Evolutionary conservation across 2,888 invertebrate species (phyloP).

Genomic region (Lycia hirtaria): DNA sequence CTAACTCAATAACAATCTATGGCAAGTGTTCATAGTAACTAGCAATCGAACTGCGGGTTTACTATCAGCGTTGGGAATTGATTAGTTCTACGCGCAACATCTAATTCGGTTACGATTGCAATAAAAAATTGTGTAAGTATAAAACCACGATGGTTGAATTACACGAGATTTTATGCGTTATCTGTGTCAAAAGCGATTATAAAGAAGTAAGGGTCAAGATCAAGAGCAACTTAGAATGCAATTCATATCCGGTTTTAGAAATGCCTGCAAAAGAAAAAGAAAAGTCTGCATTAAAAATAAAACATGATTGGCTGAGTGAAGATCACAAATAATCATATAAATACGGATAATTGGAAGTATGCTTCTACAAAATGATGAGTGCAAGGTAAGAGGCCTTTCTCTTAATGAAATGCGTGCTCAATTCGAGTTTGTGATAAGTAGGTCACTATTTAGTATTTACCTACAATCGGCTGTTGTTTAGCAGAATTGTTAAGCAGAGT

Average conservation of each 20-base stretch:
- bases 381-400: conserved; percentile 18
- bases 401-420: background rate
- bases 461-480: background rate
- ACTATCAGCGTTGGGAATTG: conserved; percentile 60
- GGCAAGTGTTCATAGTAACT: conserved; percentile 48
- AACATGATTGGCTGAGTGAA: background rate
- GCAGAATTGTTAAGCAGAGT: no score
- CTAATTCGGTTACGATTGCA: conserved; percentile 68
- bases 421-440: conserved; percentile 17
- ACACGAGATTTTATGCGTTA: conserved; percentile 20
- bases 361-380: background rate
- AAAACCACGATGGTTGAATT: conserved; percentile 49
- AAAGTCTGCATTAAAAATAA: background rate
- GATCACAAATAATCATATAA: background rate
- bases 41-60: conserved; percentile 36
- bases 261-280: no score
- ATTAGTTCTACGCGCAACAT: conserved; percentile 72
- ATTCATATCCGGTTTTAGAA: conserved; percentile 22
- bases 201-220: conserved; percentile 6
- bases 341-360: background rate
- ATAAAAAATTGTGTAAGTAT: conserved; percentile 62
- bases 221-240: conserved; percentile 15
- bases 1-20: conserved; percentile 39
- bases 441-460: conserved; percentile 9
- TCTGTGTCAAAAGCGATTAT: conserved; percentile 24